Percentiles rank a stretch among this genome's conserved stretches.
phyloP scores from a whole-genome alignment of 1,140 invertebrate genomes.

The Ooceraea biroi region DNA sequence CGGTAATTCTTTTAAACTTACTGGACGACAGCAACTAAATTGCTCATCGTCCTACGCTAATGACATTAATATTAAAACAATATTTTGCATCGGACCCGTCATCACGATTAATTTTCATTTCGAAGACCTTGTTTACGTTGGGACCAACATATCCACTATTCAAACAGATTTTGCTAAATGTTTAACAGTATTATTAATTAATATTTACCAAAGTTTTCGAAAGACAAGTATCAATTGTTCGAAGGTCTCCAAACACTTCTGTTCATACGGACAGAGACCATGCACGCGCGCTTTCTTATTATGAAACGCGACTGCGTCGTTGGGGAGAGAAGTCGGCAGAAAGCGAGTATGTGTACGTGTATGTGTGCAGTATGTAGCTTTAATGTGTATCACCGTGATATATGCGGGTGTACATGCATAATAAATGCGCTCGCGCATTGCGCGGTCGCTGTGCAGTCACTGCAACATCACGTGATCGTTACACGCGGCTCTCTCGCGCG shows the following conservation, averaged over 20 bases:
- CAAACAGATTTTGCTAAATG: neutral
- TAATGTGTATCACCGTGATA: slow-evolving; percentile 63
- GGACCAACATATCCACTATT: neutral
- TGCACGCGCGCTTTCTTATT: slow-evolving; percentile 50
- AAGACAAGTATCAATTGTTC: neutral
- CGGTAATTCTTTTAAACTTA: neutral
- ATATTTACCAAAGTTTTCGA: neutral
- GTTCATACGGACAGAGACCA: neutral
- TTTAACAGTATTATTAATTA: neutral
- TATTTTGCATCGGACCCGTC: no score
- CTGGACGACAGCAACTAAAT: neutral
- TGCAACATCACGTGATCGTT: slow-evolving; percentile 55
- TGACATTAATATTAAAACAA: neutral
- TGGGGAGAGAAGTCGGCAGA: slow-evolving; percentile 5
- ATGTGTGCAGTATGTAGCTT: slow-evolving; percentile 17
- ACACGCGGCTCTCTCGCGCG: slow-evolving; percentile 28
- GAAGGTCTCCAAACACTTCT: neutral
- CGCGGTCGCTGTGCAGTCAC: slow-evolving; percentile 47
- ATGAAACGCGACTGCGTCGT: slow-evolving; percentile 44
- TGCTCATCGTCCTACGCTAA: neutral
- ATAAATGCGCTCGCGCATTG: slow-evolving; percentile 54
- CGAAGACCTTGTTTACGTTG: neutral
- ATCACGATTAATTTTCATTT: neutral
- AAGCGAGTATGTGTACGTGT: neutral
- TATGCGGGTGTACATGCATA: slow-evolving; percentile 60